Base-by-base conservation (phyloP, 2,888 invertebrate species). In the Aporophyla nigra region DNA sequence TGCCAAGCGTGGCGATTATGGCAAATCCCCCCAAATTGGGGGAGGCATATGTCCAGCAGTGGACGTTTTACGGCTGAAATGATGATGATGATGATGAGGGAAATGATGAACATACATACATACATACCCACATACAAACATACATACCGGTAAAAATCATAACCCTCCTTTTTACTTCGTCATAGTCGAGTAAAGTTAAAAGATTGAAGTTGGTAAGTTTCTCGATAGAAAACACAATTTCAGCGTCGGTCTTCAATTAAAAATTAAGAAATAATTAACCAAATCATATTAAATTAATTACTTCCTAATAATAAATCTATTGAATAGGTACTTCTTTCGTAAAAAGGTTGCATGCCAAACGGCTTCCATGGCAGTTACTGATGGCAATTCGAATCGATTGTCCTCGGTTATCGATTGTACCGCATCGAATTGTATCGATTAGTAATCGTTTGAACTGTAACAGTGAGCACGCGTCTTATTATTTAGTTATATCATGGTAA, bases 381-480 rank as follows among this genome's bases (percentile, higher is more conserved):
- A 69, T 54, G 67, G 78, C 71, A 69, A n/a, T 53, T 56, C 59
- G 14, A 84, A 84, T 84, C 63, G 63, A 86, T 85, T 85, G 21
- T 49, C 6, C 71, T 56, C 74, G 73, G 75, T 12, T 73, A 73
- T 85, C 77, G 66, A 72, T 74, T 78, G 27, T 27, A 71, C 76
- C 86, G 83, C 12, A 71, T 59, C 86, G 76, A 86, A 85, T 85
- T 10, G 9, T 12, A 43, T 0, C 86, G 68, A 86, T 86, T 86
- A 85, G 61, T 71, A 73, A 80, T 87, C 75, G 78, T 82, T 78
- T 81, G 51, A 87, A 85, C 59, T 85, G 85, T 85, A 84, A 53
- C 82, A 71, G 69, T 70, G 62, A 66, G 86, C 86, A 82, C 86
- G 86, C 51, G 86, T 84, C 82, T 74, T 65, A 27, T 21, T 46